Evolutionary conservation across 2,888 invertebrate species (phyloP).

Genomic region (Sarcophaga subvicina): DNA sequence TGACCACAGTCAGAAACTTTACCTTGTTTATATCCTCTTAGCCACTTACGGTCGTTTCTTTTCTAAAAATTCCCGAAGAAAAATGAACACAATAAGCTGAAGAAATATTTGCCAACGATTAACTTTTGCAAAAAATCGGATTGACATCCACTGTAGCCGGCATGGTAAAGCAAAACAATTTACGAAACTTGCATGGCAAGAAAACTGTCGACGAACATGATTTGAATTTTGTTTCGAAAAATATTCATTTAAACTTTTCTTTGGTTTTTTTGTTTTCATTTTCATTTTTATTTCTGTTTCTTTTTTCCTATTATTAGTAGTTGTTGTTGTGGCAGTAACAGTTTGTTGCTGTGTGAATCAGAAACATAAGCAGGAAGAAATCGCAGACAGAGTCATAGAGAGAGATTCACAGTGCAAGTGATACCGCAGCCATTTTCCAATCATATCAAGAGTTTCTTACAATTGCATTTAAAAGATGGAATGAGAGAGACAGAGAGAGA

Average conservation of each 20-base stretch:
- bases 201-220: conserved; percentile 42
- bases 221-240: conserved; percentile 45
- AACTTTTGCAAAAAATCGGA: not conserved
- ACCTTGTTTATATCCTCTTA: no score
- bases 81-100: no score
- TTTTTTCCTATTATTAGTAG: not conserved
- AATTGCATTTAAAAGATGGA: not conserved
- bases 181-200: not conserved
- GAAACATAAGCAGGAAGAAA: not conserved
- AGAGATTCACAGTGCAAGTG: not conserved
- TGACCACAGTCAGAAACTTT: no score
- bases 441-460: conserved; percentile 46
- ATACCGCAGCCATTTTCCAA: conserved; percentile 39
- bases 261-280: not conserved
- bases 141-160: conserved; percentile 1
- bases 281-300: not conserved
- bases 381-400: no score
- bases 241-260: conserved; percentile 37
- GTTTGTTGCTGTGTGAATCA: not conserved
- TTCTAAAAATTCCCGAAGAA: no score
- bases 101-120: no score
- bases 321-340: no score
- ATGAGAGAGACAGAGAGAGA: no score
- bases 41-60: no score
- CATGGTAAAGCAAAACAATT: not conserved